Base-by-base conservation (phyloP, 2,888 invertebrate species). In the Eristalis arbustorum region DNA sequence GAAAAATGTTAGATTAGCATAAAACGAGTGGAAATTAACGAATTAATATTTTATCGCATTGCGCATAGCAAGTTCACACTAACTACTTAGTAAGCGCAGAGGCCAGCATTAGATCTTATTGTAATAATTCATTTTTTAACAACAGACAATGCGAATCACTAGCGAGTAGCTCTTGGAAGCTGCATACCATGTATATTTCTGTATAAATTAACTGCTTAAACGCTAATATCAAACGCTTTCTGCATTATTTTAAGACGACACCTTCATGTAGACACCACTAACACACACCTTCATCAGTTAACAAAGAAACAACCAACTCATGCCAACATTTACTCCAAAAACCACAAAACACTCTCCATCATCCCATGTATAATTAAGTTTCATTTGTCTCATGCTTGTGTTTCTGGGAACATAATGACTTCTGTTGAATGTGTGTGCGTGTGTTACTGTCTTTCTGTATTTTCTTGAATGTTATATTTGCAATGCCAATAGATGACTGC, bases 401-500 rank as follows among this genome's bases (percentile, higher is more conserved):
- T 28, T 61, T 61, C 42, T 59, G 14, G 10, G 28, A 49, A 42
- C 62, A 22, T 11, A 31, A 14, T 8, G n/a, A 25, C 5, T 10
- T 22, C 42, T 40, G 14, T 25, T 42, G 14, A 42, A 72, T 59
- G 23, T 59, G 23, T 59, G 28, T 62, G 62, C 13, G 23, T 25
- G 23, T 25, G 18, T 62, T 28, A 3, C 18, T 18, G 1, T 49
- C 1, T 18, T n/a, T 49, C 1, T 49, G 49, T 49, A 4, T 49
- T 4, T 49, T 22, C 13, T 67, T 75, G 28, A 23, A n/a, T 28
- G 23, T 22, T 63, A 34, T 22, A 34, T 22, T 23, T 72, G 42
- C 66, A 75, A 57, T 73, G 57, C 37, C 37, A 62, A 14, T 63
- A 34, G 18, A 18, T 40, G n/a, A 62, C 11, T n/a, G 25, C 25